These are phyloP conservation scores for Diadema setosum DNA, from an alignment of 35 echinoderm and acorn worm species.

Conservation along the genomic window DNA sequence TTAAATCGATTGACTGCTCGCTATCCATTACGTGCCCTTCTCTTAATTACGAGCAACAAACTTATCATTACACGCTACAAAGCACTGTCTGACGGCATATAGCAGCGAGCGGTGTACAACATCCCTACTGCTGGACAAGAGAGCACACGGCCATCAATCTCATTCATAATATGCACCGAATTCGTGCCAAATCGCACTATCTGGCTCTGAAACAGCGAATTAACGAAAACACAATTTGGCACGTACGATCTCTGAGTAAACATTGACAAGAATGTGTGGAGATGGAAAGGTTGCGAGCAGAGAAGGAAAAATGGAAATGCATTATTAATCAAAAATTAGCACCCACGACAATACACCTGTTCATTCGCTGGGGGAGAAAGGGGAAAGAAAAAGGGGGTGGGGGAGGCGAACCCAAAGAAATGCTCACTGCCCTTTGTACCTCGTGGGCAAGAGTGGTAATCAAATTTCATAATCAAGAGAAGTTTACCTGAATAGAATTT, in stretches of 20 bases:
- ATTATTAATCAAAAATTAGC: constrained; percentile 12
- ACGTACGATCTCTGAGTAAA: neutral
- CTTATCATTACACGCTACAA: no score
- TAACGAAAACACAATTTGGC: constrained; percentile 1
- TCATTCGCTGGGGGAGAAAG: neutral
- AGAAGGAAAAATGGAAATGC: neutral
- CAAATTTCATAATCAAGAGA: neutral
- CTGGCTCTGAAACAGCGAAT: neutral
- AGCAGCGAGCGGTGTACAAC: no score
- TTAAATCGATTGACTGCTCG: no score
- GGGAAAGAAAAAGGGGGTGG: no score
- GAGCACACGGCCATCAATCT: neutral
- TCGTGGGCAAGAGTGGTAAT: neutral
- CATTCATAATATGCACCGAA: neutral
- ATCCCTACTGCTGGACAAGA: no score
- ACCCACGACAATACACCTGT: neutral
- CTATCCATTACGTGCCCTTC: no score
- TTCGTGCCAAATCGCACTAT: neutral
- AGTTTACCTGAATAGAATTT: neutral
- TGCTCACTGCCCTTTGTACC: neutral
- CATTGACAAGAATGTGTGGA: no score
- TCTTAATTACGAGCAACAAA: no score
- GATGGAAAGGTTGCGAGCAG: neutral
- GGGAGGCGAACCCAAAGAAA: neutral
- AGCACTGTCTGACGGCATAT: no score